Conservation (phyloP, 2,888 invertebrate species). For the Beris chalybata region DNA sequence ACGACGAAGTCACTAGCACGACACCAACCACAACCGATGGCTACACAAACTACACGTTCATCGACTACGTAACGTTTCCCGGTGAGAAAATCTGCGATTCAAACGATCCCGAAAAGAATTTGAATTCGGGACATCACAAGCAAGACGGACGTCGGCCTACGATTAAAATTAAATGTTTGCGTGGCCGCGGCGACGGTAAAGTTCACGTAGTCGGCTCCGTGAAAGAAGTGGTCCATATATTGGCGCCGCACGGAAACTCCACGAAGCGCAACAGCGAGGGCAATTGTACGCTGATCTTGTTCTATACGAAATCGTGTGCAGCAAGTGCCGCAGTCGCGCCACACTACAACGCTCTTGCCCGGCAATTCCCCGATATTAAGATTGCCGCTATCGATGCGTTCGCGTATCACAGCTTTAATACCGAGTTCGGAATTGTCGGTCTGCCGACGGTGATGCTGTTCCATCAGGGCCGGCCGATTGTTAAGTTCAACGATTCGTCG, state of each 20-base stretch:
- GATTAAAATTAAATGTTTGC: conserved; percentile 51
- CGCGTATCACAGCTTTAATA: conserved; percentile 80
- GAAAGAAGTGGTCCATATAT: conserved; percentile 50
- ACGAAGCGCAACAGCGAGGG: conserved; percentile 65
- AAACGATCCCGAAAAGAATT: conserved; percentile 46
- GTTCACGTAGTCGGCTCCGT: conserved; percentile 47
- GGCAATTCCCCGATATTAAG: conserved; percentile 83
- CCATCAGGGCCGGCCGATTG: conserved; percentile 83
- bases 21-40: neutral
- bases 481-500: conserved; percentile 81
- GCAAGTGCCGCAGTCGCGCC: conserved; percentile 90
- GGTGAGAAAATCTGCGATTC: conserved; percentile 45
- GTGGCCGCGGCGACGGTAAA: conserved; percentile 42
- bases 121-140: conserved; percentile 39
- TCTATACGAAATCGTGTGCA: conserved; percentile 87
- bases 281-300: conserved; percentile 78
- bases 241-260: conserved; percentile 52
- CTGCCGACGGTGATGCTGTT: conserved; percentile 87
- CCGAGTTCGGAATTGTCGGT: conserved; percentile 88
- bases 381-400: conserved; percentile 89
- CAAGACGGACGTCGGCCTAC: conserved; percentile 44
- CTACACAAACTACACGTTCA: conserved; percentile 45
- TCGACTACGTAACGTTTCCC: conserved; percentile 45
- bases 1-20: conserved; percentile 18
- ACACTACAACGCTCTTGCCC: conserved; percentile 85